Base-by-base conservation (phyloP, 2,888 invertebrate species). In the Drosophila nr. medialis region DNA sequence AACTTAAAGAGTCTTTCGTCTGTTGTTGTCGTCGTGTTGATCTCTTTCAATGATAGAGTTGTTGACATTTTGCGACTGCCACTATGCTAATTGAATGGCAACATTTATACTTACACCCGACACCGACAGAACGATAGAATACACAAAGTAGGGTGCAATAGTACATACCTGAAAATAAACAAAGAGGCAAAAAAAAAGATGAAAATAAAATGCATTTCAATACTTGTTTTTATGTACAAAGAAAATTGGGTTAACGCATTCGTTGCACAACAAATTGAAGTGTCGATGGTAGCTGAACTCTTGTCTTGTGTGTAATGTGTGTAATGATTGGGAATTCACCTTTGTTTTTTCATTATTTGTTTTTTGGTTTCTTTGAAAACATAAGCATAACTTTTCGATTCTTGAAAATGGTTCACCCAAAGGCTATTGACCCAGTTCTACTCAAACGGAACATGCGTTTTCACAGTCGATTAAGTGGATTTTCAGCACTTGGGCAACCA, bases 131-230 rank as follows among this genome's bases (percentile, higher is more conserved):
- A 51, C n/a, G 24, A 30, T 49, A 60, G 55, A 56, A 56, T 18
- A 32, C 40, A 77, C 64, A 53, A 65, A 63, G 64, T 50, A 61
- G 48, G 54, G 27, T 32, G 36, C n/a, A 29, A n/a, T 24, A 40
- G 42, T 82, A 85, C 84, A 87, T 85, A 85, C 84, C 84, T 87
- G 81, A 70, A 85, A 84, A 55, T 73, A 80, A 81, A 72, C 71
- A 66, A 68, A 7, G 55, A 30, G 61, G 75, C 64, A 70, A 7
- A 58, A 30, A 62, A 80, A 73, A 15, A 63, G 13, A 58, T 38
- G 53, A 54, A 67, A 55, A 61, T 40, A 60, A 72, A 77, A 72
- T 75, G 68, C 87, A 81, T 87, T 83, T 67, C 72, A 79, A 84
- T 69, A 21, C 70, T 72, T 64, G 38, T 51, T 24, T 54, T 72